Base-by-base conservation (phyloP, 2,797 vertebrate genomes). In the Furcifer pardalis region DNA sequence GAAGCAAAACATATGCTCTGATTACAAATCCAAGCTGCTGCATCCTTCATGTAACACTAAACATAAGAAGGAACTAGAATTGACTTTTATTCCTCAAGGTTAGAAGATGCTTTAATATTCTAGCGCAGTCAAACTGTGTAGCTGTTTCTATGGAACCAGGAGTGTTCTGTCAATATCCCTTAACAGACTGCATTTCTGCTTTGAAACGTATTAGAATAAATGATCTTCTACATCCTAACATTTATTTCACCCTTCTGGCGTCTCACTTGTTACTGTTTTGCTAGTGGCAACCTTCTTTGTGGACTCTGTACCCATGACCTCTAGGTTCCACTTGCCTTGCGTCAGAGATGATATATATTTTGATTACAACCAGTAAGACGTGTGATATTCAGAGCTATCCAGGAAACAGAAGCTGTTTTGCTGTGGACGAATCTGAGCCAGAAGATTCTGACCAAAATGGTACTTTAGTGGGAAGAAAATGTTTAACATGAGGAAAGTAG, bases 41-140 rank as follows among this genome's bases (percentile, higher is more conserved):
- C 42, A n/a, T 76, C 49, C 68, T 92, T 81, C 65, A 77, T 65
- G 82, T 59, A 15, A 62, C 91, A 81, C 87, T 90, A 92, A 91
- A 84, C 83, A 86, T 86, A 82, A 9, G 87, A 87, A 91, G 89
- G 88, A 93, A 90, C 88, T 90, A 88, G 82, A 89, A 87, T 91
- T 81, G 87, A 86, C 59, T 87, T 73, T 32, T 91, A 79, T 91
- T 85, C 94, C 66, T 91, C 94, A 91, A n/a, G n/a, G 89, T 89
- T 93, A 94, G 89, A 87, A 87, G 90, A 86, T 83, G 88, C 86
- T n/a, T 80, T 91, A 91, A 90, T 85, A 68, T 92, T 91, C 86
- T 13, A 85, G 86, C 88, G 87, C 84, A 91, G 82, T 83, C 89
- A 91, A 90, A 87, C 90, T 89, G 88, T 88, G 90, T 40, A 91